Evolutionary conservation across 2,888 invertebrate species (phyloP), one percentile per base, ranked within the genome.

Genomic region (Blastobasis adustella): DNA sequence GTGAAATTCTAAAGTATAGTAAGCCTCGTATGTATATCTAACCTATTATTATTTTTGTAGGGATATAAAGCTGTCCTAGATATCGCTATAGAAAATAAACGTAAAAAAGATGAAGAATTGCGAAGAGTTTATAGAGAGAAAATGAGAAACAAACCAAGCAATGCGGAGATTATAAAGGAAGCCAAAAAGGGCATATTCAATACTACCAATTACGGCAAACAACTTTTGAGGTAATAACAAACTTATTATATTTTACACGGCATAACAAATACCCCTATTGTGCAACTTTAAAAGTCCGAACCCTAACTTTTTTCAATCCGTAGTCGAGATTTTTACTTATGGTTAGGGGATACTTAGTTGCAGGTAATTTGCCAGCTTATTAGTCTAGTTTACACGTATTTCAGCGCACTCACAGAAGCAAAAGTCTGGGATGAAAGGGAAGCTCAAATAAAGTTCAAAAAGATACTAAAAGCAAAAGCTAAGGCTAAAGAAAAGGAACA

Each of bases 341-440:
- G 4, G 1, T 40, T 40, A 40, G 40, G 6, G 9, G 40, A 9
- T 40, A 40, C 9, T 40, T 40, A 40, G 40, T 1, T 40, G 9
- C 4, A 9, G 6, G 40, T n/a, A 42, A 9, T 40, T 5, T n/a
- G 36, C 47, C 39, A 39, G 36, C 9, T 42, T 5, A 5, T 8
- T 5, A 7, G 9, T 42, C 4, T n/a, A 42, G 9, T 42, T n/a
- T n/a, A 42, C 5, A 9, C 41, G n/a, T 42, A 42, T 54, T 53
- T 10, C 54, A 82, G 82, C 55, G 79, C 80, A 6, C 58, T 80
- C 8, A 50, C 59, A 3, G 71, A 73, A 65, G 80, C 81, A 3
- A 80, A 73, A 61, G 55, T 60, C 23, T 51, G 72, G 38, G 79
- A 80, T 66, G 77, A 76, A 60, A 66, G 76, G 58, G 69, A 79